Percentiles rank a stretch among this genome's conserved stretches.
phyloP scores from a whole-genome alignment of 2,113 vertebrate genomes.

The Hydropotes inermis region DNA sequence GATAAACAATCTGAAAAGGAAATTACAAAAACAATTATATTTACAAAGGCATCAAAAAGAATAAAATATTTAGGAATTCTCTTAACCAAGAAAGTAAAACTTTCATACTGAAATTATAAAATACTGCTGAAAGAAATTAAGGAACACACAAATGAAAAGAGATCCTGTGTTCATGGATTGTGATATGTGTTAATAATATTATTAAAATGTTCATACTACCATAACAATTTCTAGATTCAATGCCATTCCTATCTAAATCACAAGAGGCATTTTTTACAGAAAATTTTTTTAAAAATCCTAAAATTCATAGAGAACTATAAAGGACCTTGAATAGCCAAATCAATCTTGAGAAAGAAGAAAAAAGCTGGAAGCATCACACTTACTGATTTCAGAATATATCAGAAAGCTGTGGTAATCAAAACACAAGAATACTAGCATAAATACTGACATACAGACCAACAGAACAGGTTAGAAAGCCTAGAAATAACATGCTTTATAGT shows the following conservation, averaged over 20 bases:
- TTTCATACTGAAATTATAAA: not conserved
- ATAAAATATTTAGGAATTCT: not conserved
- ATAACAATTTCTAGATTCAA: not conserved
- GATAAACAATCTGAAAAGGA: not conserved
- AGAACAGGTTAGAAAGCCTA: not conserved
- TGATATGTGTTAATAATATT: not conserved
- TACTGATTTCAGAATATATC: not conserved
- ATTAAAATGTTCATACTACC: not conserved
- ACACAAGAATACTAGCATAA: not conserved
- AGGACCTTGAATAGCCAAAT: not conserved
- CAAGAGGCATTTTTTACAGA: not conserved
- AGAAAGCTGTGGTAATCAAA: not conserved
- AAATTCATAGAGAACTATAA: not conserved
- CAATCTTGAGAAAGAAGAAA: not conserved
- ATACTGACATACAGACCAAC: not conserved
- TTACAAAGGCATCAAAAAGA: not conserved
- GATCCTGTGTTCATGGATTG: not conserved
- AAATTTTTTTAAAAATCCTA: not conserved
- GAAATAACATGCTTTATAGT: not conserved
- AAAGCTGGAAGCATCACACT: not conserved
- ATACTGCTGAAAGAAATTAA: not conserved
- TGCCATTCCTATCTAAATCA: not conserved
- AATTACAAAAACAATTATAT: not conserved
- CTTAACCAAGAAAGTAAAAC: not conserved
- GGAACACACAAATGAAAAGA: not conserved